Base-by-base conservation (phyloP, 2,888 invertebrate species). In the Mesochorus sp. region DNA sequence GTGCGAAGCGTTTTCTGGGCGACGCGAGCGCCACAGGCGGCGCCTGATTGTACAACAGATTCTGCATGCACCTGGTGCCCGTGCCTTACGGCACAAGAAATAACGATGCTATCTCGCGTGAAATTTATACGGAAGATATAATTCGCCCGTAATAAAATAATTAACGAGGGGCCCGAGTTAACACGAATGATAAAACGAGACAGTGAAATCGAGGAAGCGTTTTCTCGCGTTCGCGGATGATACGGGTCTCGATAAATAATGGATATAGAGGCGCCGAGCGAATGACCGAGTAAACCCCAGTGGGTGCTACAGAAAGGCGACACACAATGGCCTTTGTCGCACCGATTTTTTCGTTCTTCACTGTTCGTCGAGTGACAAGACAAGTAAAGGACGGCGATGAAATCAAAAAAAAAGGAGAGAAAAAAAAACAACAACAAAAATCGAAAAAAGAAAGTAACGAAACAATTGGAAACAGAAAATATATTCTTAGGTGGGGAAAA, bases 171-270 rank as follows among this genome's bases (percentile, higher is more conserved):
- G n/a, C n/a, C 17, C n/a, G 61, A 17, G 10, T 61, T 28, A 61
- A 42, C 24, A 8, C 8, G 42, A 12, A 44, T 17, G 3, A 31
- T 3, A 34, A 19, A 68, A 28, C 17, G 44, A n/a, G n/a, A 49
- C 8, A 6, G 19, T 51, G 28, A 55, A 28, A 64, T 37, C 31
- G 17, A n/a, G n/a, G 12, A 39, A 55, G 21, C 21, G 37, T 59
- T 14, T 39, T 61, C 44, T 19, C 64, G 61, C 49, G 1, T 62
- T 37, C 8, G 26, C 24, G 59, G 68, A 24, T n/a, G n/a, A n/a
- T 59, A 53, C 39, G 57, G 62, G 64, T 80, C n/a, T n/a, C 73
- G 64, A 70, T 80, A 74, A 55, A 61, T 71, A 73, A 61, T 61
- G 61, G 34, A 49, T 1, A 21, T 28, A 53, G 51, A 12, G 26